These are phyloP conservation scores for Eospalax fontanierii DNA, from an alignment of 2,797 vertebrate species.

Conservation along the genomic window DNA sequence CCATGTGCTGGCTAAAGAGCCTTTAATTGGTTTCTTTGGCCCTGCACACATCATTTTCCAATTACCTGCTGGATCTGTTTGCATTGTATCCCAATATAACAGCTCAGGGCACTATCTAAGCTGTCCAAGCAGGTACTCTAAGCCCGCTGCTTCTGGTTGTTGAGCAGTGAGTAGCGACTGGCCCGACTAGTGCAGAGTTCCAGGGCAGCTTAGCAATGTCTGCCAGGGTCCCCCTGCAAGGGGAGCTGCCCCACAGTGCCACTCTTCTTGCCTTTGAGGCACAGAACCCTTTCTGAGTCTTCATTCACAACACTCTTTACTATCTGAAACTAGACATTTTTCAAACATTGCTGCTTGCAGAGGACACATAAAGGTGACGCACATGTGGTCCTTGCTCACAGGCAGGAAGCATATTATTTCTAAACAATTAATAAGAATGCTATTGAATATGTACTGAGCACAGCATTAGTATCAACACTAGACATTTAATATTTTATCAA, in stretches of 20 bases:
- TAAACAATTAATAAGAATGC: neutral
- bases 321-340: neutral
- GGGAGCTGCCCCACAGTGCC: neutral
- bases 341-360: neutral
- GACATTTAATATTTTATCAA: conserved; percentile 26
- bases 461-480: neutral
- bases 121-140: neutral
- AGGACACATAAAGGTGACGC: neutral
- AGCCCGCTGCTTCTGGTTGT: neutral
- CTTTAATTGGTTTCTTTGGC: neutral
- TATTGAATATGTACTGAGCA: neutral
- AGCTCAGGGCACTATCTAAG: neutral
- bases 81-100: neutral
- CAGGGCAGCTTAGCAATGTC: neutral
- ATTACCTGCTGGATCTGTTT: neutral
- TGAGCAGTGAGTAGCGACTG: neutral
- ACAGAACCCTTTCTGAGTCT: neutral
- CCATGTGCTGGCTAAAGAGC: neutral
- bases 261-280: neutral
- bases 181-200: neutral
- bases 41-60: neutral
- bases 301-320: neutral
- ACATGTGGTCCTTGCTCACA: neutral
- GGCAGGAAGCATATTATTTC: neutral
- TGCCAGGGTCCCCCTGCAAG: neutral